Evolutionary conservation across 2,113 vertebrate species (phyloP), one percentile per base, ranked within the genome.

Genomic region (Oncorhynchus mykiss): DNA sequence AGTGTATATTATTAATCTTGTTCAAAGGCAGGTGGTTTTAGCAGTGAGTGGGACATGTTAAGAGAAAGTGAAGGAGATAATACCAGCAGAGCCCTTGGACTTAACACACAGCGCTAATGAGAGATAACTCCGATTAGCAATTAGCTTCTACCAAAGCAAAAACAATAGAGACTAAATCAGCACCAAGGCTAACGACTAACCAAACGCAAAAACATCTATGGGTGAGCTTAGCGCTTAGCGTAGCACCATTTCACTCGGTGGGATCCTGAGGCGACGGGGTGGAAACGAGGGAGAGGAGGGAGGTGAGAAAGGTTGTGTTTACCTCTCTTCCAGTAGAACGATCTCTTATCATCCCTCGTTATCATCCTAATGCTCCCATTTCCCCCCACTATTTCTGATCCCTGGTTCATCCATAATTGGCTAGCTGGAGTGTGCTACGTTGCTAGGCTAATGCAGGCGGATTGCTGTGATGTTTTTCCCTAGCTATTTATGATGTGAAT

Each of bases 141-240:
- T 88, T 85, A 82, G 67, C 79, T 85, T 76, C 80, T 73, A 83
- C 82, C 84, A 85, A 86, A 87, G 84, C 72, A 88, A 82, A 45
- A 76, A 83, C 78, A 75, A 31, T 72, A 80, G 71, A 82, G 62
- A 64, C 80, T 49, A 76, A 14, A 71, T 77, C 67, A 25, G 51
- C 74, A 71, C 87, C 84, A 88, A 88, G 89, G 84, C 78, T 78
- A 65, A 54, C 51, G 51, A 54, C 51, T 54, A 54, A 16, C 77
- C 31, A 24, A 82, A 78, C 73, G 79, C 72, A 68, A 22, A 75
- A 71, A 65, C 75, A 29, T 67, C 82, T 74, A 70, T 75, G 81
- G 85, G 82, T 87, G 81, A 16, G 71, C 71, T 80, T 76, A 80
- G 73, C 66, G 20, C 80, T 67, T 68, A 62, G 59, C 59, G 24